phyloP scores from a whole-genome alignment of 2,797 vertebrate genomes.

The Antennarius maculatus region DNA sequence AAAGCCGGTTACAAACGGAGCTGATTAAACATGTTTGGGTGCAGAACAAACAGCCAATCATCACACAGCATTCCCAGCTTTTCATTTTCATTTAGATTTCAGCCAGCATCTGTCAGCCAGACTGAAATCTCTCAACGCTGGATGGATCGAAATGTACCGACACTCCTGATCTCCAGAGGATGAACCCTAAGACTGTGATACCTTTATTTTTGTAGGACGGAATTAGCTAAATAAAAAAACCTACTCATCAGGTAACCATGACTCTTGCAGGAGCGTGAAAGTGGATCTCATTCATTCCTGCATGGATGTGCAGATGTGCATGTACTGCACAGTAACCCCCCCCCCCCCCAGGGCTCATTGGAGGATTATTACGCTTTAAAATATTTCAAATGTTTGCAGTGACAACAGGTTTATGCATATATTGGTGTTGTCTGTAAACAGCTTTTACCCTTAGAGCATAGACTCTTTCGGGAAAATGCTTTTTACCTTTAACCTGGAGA shows the following conservation, averaged over 20 bases:
- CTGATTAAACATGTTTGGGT: background rate
- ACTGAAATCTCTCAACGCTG: background rate
- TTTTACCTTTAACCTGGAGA: background rate
- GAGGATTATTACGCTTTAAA: background rate
- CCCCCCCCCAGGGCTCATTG: rapidly evolving
- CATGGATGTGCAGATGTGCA: constrained; percentile 10
- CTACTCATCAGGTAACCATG: too few relatives aligned
- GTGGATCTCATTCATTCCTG: too few relatives aligned
- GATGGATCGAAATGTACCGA: background rate
- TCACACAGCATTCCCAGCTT: background rate
- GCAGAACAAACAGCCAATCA: background rate
- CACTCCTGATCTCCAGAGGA: too few relatives aligned
- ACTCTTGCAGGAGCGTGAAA: too few relatives aligned
- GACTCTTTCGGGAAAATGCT: background rate
- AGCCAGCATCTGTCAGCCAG: constrained; percentile 20
- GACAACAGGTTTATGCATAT: constrained; percentile 33
- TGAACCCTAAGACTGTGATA: too few relatives aligned
- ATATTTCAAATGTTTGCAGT: constrained; percentile 44
- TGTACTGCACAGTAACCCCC: background rate
- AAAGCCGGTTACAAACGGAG: background rate
- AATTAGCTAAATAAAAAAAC: too few relatives aligned
- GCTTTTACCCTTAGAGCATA: background rate
- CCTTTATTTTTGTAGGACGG: too few relatives aligned
- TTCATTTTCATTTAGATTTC: too few relatives aligned
- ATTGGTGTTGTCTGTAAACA: constrained; percentile 47